Percentiles rank a stretch among this genome's conserved stretches.
phyloP scores from a whole-genome alignment of 2,888 invertebrate genomes.

The Drosophila bunnanda region DNA sequence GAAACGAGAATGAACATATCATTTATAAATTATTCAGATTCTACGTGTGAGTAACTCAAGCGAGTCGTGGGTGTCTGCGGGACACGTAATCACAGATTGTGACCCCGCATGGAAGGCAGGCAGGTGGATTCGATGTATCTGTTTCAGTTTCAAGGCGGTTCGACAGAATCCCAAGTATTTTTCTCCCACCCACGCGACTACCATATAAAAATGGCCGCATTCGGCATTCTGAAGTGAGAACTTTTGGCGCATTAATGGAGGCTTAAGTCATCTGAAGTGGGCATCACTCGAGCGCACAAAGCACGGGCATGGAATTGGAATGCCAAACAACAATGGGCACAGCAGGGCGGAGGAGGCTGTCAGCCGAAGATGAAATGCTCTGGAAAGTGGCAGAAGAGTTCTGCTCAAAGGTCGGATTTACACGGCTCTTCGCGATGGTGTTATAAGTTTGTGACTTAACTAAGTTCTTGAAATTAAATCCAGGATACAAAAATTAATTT shows the following conservation, averaged over 20 bases:
- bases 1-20: conserved; percentile 21
- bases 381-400: conserved; percentile 20
- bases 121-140: conserved; percentile 54
- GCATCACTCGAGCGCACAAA: conserved; percentile 57
- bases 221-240: conserved; percentile 60
- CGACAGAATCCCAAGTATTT: conserved; percentile 71
- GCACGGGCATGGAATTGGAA: conserved; percentile 22
- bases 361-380: conserved; percentile 31
- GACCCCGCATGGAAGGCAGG: conserved; percentile 59
- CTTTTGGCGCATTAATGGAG: conserved; percentile 69
- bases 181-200: conserved; percentile 50
- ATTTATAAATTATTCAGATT: conserved; percentile 48
- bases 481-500: background rate
- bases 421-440: background rate
- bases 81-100: conserved; percentile 58
- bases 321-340: conserved; percentile 28
- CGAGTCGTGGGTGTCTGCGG: conserved; percentile 47
- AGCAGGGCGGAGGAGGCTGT: conserved; percentile 14
- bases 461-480: background rate
- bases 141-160: conserved; percentile 43
- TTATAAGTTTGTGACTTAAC: background rate
- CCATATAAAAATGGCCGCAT: conserved; percentile 62
- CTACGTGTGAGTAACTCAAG: conserved; percentile 50
- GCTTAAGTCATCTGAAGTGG: conserved; percentile 67
- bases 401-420: background rate